Evolutionary conservation across 2,797 vertebrate species (phyloP), one percentile per base, ranked within the genome.

Genomic region (Rhabdophis nuchalis): DNA sequence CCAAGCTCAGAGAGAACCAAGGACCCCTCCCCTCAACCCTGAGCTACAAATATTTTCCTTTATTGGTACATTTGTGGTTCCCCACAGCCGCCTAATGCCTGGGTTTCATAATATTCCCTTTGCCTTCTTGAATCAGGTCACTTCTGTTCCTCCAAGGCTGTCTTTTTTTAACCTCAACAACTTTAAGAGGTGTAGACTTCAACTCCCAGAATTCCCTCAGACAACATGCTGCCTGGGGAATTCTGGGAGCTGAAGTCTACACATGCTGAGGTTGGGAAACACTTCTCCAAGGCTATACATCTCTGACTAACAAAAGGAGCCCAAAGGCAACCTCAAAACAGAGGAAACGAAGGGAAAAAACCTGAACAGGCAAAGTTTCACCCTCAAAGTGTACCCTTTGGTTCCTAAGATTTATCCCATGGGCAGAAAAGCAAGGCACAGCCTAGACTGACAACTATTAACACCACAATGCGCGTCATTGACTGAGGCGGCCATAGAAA

Each of bases 271-370:
- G 18, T 77, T 77, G 32, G 10, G 68, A 77, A 77, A 77, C 18
- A 9, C 20, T 77, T 41, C 72, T 77, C 72, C 41, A 77, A 77
- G 16, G 32, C 32, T 72, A 32, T 13, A 29, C 27, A 64, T 68
- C 5, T n/a, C 2, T 85, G 64, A 36, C 25, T 29, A 46, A 27
- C 14, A 46, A 90, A 72, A 36, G 25, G 32, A 82, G 18, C 9
- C 32, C 54, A 50, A 12, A 91, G 18, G 52, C 14, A 29, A 46
- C 8, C 57, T 54, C 72, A 90, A 90, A 41, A 82, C 23, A 58
- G 36, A 29, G 1, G 1, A 46, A 18, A 3, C 0, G 1, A 50
- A 25, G 57, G 27, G 4, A 0, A 6, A 27, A 3, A 8, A 36
- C 14, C n/a, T 53, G 46, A 86, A 53, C 32, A 86, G 46, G 3